Conservation (phyloP, 2,888 invertebrate genomes). For the Ectemnius cavifrons region DNA sequence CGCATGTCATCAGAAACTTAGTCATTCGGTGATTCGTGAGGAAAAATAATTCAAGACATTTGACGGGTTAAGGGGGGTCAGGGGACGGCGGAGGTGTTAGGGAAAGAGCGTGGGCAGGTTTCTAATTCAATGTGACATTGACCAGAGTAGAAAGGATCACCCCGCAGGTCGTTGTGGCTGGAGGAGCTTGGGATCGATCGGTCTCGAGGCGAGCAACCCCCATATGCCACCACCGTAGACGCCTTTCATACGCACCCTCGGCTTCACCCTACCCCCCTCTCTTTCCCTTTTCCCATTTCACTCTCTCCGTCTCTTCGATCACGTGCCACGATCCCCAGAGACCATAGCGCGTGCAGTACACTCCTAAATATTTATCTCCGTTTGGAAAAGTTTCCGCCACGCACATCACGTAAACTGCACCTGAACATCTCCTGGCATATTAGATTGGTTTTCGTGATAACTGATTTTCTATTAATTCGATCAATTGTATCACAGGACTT, state of each 20-base stretch:
- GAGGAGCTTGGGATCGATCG: slow-evolving; percentile 57
- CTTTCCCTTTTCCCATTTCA: slow-evolving; percentile 11
- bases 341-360: background rate
- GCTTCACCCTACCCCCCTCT: slow-evolving; percentile 12
- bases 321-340: slow-evolving; percentile 5
- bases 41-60: background rate
- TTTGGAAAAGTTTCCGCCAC: no score
- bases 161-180: slow-evolving; percentile 38
- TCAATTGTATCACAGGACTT: no score
- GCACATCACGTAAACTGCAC: no score
- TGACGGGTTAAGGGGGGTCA: slow-evolving; percentile 1
- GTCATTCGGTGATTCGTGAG: no score
- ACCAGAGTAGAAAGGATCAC: slow-evolving; percentile 50
- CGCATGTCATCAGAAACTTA: no score
- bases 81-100: slow-evolving; percentile 9
- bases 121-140: slow-evolving; percentile 59
- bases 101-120: slow-evolving; percentile 42
- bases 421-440: no score
- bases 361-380: no score
- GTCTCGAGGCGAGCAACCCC: slow-evolving; percentile 49
- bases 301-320: slow-evolving; percentile 23
- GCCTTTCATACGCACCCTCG: slow-evolving; percentile 46
- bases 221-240: slow-evolving; percentile 43
- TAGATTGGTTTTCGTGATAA: no score
- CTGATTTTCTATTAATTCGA: no score